Base-by-base conservation (phyloP, 92 coral and sea anemone species). In the Actinostola sp. region DNA sequence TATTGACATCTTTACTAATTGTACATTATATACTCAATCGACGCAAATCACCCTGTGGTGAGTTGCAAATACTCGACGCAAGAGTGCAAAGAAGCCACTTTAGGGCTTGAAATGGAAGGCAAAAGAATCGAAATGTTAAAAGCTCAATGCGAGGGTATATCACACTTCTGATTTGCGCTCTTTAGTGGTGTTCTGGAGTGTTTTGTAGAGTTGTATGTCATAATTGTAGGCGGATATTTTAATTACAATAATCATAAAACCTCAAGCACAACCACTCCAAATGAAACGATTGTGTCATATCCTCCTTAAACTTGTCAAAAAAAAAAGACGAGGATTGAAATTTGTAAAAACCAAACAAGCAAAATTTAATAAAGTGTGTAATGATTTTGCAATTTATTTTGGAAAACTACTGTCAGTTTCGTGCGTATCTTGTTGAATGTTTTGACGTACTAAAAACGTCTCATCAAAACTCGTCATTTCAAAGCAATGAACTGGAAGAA, bases 191-290 rank as follows among this genome's bases (percentile, higher is more conserved):
- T 57, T 27, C 28, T 57, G 38, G 25, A 57, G 63, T 57, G 63
- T 26, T 57, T 27, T 57, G n/a, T 12, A 57, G 63, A 57, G 39
- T 28, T 52, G 8, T 10, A 14, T 52, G 59, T 3, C 27, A 24
- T 52, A 57, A 13, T 19, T 7, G 28, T 46, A 13, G 53, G 23
- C 53, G 53, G 53, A 46, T 13, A 46, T 17, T 6, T 3, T 46
- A 57, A 57, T 57, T 57, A 57, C 63, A 57, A 57, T 57, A 29
- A 57, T 57, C 38, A 57, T 46, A 46, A 46, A 46, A 46, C 27
- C 17, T 57, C 31, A 57, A 57, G 63, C 7, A 27, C 38, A 57
- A 26, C n/a, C 20, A 57, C 61, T 57, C 27, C 31, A 57, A 27
- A 57, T 27, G 2, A 29, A 57, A 57, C 28, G 13, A 27, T 30